phyloP scores from a whole-genome alignment of 2,888 invertebrate genomes.

The Polia nebulosa region DNA sequence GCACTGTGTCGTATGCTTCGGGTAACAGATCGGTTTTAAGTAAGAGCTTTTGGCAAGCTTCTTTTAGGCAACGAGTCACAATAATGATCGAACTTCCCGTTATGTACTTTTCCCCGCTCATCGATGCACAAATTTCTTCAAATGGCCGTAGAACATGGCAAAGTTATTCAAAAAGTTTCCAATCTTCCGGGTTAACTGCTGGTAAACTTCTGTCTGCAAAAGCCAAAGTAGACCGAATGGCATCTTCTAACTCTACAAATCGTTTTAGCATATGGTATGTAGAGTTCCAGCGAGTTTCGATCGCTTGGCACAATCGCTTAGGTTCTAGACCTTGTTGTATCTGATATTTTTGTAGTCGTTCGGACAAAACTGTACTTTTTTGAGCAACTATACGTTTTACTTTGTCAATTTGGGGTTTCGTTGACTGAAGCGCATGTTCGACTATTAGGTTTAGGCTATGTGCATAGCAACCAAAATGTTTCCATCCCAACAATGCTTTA shows the following conservation, averaged over 20 bases:
- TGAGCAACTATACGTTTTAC: constrained; percentile 57
- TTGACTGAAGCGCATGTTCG: constrained; percentile 42
- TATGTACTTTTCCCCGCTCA: constrained; percentile 10
- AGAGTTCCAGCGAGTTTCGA: constrained; percentile 68
- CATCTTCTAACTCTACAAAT: constrained; percentile 61
- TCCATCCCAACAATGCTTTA: constrained; percentile 36
- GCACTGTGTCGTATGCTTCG: constrained; percentile 4
- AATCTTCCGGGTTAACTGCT: constrained; percentile 46
- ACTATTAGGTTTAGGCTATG: constrained; percentile 61
- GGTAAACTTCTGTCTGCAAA: constrained; percentile 49
- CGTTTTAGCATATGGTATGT: constrained; percentile 64
- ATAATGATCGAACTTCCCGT: constrained; percentile 3
- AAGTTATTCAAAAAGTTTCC: constrained; percentile 1
- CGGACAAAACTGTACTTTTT: constrained; percentile 56
- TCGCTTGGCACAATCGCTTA: constrained; percentile 61
- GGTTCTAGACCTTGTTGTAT: constrained; percentile 53
- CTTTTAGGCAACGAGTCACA: constrained; percentile 11
- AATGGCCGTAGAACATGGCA: too few relatives aligned
- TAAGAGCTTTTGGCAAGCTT: constrained; percentile 9
- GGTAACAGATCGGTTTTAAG: not conserved
- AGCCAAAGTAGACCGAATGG: constrained; percentile 49
- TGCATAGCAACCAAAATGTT: constrained; percentile 66
- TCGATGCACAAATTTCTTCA: too few relatives aligned
- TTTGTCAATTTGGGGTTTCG: constrained; percentile 44
- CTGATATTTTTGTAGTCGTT: constrained; percentile 59